These are phyloP conservation scores for Argynnis bischoffii DNA, from an alignment of 2,888 invertebrate genomes.

Conservation along the genomic window DNA sequence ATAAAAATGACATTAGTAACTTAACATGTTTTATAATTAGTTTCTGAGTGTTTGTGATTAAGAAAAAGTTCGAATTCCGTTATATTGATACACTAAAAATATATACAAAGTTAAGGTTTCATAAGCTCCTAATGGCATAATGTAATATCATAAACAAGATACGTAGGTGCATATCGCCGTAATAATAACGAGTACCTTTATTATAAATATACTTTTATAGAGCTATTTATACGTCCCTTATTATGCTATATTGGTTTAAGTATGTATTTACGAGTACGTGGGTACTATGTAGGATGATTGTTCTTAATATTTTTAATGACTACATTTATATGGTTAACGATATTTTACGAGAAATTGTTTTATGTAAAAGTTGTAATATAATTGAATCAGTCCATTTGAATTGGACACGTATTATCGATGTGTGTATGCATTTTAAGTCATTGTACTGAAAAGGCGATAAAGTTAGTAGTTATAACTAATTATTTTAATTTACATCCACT, in stretches of 20 bases:
- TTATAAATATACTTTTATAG: conserved; percentile 36
- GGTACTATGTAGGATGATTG: not conserved
- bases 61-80: not conserved
- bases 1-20: not conserved
- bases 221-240: conserved; percentile 30
- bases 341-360: too few relatives aligned
- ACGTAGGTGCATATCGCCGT: conserved; percentile 28
- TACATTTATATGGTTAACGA: not conserved
- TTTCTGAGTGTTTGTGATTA: conserved; percentile 3
- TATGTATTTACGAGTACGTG: conserved; percentile 16
- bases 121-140: conserved; percentile 12
- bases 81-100: conserved; percentile 9
- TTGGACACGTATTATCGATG: too few relatives aligned
- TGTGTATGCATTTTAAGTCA: too few relatives aligned
- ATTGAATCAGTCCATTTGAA: too few relatives aligned
- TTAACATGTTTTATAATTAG: not conserved
- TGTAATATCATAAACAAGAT: conserved; percentile 28
- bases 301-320: not conserved
- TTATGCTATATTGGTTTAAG: conserved; percentile 30
- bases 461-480: too few relatives aligned
- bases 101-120: conserved; percentile 5
- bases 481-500: too few relatives aligned
- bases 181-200: conserved; percentile 28
- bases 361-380: too few relatives aligned
- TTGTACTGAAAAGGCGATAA: too few relatives aligned